Evolutionary conservation across 2,888 invertebrate genomes (phyloP).

Genomic region (Drosophila neonasuta): DNA sequence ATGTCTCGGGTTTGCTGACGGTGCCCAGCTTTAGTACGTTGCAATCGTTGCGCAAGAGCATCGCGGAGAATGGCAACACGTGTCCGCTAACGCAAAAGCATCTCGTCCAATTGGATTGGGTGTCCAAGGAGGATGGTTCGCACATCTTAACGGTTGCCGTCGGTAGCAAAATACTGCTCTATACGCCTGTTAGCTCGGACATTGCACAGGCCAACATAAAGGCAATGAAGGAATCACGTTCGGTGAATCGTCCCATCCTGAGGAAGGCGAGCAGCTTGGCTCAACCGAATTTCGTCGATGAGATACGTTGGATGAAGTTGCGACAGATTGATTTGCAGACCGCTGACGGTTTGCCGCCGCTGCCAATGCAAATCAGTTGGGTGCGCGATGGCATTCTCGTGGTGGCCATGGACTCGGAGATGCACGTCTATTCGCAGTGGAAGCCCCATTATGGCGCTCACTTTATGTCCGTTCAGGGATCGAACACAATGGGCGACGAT

Average conservation of each 20-base stretch:
- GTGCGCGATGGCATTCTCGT: slow-evolving; percentile 98
- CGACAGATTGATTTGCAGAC: slow-evolving; percentile 94
- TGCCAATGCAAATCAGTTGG: slow-evolving; percentile 99
- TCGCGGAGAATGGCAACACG: slow-evolving; percentile 95
- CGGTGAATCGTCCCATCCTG: slow-evolving; percentile 91
- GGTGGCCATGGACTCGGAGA: slow-evolving; percentile 99
- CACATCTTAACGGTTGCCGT: slow-evolving; percentile 98
- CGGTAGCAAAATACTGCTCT: slow-evolving; percentile 94
- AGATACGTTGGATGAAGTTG: slow-evolving; percentile 98
- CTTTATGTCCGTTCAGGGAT: slow-evolving; percentile 78
- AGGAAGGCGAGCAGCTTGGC: slow-evolving; percentile 96
- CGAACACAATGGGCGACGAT: slow-evolving; percentile 85
- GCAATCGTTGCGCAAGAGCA: slow-evolving; percentile 92
- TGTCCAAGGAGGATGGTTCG: slow-evolving; percentile 99
- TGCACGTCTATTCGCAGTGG: slow-evolving; percentile 99
- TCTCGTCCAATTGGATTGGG: slow-evolving; percentile 98
- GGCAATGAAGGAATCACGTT: slow-evolving; percentile 93
- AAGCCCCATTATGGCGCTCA: slow-evolving; percentile 84
- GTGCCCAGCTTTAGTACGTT: slow-evolving; percentile 95
- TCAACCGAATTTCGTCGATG: slow-evolving; percentile 93
- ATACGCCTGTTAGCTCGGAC: slow-evolving; percentile 96
- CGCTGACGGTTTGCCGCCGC: slow-evolving; percentile 96
- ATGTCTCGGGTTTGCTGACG: slow-evolving; percentile 85
- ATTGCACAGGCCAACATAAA: slow-evolving; percentile 96
- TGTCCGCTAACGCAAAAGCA: slow-evolving; percentile 95